Base-by-base conservation (phyloP, 2,113 vertebrate species). In the Chamaetylas fuelleborni region DNA sequence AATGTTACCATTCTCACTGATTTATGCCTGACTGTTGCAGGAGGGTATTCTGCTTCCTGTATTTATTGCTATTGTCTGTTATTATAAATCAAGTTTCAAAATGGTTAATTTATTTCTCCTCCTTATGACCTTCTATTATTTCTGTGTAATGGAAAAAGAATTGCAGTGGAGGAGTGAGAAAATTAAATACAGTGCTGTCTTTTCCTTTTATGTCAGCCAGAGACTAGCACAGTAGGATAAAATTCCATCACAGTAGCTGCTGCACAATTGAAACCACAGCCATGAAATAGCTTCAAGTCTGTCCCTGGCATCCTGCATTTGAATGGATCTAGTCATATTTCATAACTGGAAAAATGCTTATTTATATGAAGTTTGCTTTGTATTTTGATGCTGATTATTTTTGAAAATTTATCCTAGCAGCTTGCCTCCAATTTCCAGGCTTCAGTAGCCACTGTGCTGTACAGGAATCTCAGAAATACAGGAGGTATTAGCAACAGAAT, bases 281-380 rank as follows among this genome's bases (percentile, higher is more conserved):
- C 90, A 92, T 83, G 90, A 96, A 96, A 96, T 87, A 94, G 43
- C 70, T 92, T 91, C 71, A 66, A 24, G 40, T 72, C 66, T 92
- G 50, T 87, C 29, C 31, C 61, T 65, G 62, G 45, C 62, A 77
- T 50, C 26, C 33, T 62, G 74, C 54, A 50, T 92, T 82, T 86
- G 64, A 90, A 79, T 67, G 17, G 47, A 80, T 77, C 17, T 42
- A 40, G 42, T 85, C 47, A 50, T 70, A 26, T 90, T 88, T 90
- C 33, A 20, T 80, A 88, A 80, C 42, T 73, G 62, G 51, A 90
- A 93, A 92, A 92, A 88, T 60, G 50, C 10, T 61, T 82, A 77
- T 70, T 86, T 73, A 60, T 82, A 54, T 43, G 47, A 88, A 73
- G 33, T 78, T 90, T 29, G 34, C 65, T 85, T 93, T 65, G 22